phyloP scores from a whole-genome alignment of 2,113 vertebrate genomes.

The Emydura subglobosa region DNA sequence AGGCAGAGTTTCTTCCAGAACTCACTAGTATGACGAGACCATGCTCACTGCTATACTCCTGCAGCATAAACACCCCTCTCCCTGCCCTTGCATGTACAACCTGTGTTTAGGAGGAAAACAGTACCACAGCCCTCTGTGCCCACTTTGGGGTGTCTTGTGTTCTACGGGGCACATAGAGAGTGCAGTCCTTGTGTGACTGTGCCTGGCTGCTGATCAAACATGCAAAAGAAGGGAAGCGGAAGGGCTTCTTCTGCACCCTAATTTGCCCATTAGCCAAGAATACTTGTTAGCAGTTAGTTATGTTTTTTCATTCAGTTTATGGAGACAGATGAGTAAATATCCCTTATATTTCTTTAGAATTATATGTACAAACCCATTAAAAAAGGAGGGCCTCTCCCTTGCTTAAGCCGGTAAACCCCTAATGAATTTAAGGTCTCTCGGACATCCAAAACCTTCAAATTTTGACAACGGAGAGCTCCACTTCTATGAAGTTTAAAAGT shows the following conservation, averaged over 20 bases:
- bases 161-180: neutral
- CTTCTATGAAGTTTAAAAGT: neutral
- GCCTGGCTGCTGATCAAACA: neutral
- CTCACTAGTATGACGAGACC: neutral
- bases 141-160: neutral
- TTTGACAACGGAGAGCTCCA: neutral
- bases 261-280: neutral
- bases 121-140: neutral
- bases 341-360: neutral
- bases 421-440: neutral
- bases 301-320: neutral
- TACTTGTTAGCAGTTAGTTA: neutral
- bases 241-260: neutral
- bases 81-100: neutral
- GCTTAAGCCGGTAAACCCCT: neutral
- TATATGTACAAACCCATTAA: neutral
- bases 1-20: neutral
- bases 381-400: neutral
- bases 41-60: neutral
- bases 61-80: neutral
- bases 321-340: neutral
- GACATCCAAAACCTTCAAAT: neutral
- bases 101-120: neutral
- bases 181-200: neutral
- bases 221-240: neutral